Percentiles rank a stretch among this genome's conserved stretches.
Evolutionary conservation across 2,113 vertebrate species (phyloP).

Genomic region (Lampris megalopsis): DNA sequence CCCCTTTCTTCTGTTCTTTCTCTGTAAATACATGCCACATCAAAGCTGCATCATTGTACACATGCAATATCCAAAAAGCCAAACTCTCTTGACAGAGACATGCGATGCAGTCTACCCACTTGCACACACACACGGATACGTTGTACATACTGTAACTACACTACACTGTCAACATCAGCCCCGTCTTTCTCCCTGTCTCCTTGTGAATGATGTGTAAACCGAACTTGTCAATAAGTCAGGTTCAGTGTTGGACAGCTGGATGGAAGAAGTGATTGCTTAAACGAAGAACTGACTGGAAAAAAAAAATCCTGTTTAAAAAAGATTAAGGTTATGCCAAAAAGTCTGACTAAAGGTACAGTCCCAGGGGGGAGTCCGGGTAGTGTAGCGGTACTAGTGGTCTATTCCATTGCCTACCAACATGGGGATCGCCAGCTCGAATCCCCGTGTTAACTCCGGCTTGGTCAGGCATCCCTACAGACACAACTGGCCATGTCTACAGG

Average conservation of each 20-base stretch:
- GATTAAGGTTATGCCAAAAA: too few relatives aligned
- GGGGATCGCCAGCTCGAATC: too few relatives aligned
- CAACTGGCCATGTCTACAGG: too few relatives aligned
- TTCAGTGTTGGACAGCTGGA: constrained; percentile 12
- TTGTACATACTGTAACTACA: constrained; percentile 45
- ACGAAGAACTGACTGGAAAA: constrained; percentile 21
- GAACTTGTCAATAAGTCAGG: constrained; percentile 7
- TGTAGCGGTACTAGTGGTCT: too few relatives aligned
- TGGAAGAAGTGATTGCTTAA: constrained; percentile 25
- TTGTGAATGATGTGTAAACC: constrained; percentile 33
- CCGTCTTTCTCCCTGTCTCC: neutral
- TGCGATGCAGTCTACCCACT: neutral
- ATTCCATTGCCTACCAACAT: too few relatives aligned
- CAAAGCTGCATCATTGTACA: constrained; percentile 43
- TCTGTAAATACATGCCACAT: constrained; percentile 73
- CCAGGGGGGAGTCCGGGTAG: too few relatives aligned
- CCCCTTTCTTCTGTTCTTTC: constrained; percentile 28
- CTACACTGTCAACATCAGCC: constrained; percentile 7
- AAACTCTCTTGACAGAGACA: constrained; percentile 20
- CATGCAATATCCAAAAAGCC: constrained; percentile 17
- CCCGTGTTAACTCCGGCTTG: too few relatives aligned
- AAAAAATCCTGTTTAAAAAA: too few relatives aligned
- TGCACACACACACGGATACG: constrained; percentile 12
- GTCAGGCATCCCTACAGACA: too few relatives aligned
- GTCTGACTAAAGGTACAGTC: too few relatives aligned